Conservation (phyloP, 2,888 invertebrate genomes). For the Spodoptera littoralis region DNA sequence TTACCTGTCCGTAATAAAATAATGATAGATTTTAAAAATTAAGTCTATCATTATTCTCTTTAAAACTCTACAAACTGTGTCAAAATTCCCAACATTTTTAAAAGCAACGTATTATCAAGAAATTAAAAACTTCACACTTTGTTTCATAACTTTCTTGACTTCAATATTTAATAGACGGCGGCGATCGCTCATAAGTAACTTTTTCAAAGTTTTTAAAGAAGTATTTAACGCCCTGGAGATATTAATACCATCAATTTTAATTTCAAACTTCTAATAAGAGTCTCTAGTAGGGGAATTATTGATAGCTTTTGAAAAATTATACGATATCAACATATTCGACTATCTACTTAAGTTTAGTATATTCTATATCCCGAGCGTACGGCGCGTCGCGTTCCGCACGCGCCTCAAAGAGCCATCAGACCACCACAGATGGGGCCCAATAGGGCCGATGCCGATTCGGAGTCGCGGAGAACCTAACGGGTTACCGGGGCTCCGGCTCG, state of each 20-base stretch:
- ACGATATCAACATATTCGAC: not conserved
- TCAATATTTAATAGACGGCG: conserved; percentile 59
- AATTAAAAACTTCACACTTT: conserved; percentile 28
- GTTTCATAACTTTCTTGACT: conserved; percentile 25
- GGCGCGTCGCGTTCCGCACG: too few species aligned
- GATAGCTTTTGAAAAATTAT: conserved; percentile 3
- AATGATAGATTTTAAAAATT: too few species aligned
- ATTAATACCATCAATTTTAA: conserved; percentile 68
- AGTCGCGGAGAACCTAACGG: too few species aligned
- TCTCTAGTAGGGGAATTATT: conserved; percentile 34
- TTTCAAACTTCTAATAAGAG: conserved; percentile 60
- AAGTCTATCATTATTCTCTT: too few species aligned
- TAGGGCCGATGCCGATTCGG: too few species aligned
- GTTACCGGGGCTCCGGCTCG: too few species aligned
- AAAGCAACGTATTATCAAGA: not conserved
- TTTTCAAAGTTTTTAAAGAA: conserved; percentile 52
- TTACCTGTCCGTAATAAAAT: too few species aligned
- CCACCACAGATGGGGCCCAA: too few species aligned
- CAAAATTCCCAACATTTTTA: conserved; percentile 8
- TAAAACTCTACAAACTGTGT: conserved; percentile 24
- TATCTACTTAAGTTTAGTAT: too few species aligned
- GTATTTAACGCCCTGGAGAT: conserved; percentile 59
- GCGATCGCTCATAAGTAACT: conserved; percentile 64
- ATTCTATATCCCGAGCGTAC: too few species aligned
- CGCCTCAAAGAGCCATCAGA: too few species aligned